Evolutionary conservation across 1,140 invertebrate genomes (phyloP).

Genomic region (Sycophila sp.): DNA sequence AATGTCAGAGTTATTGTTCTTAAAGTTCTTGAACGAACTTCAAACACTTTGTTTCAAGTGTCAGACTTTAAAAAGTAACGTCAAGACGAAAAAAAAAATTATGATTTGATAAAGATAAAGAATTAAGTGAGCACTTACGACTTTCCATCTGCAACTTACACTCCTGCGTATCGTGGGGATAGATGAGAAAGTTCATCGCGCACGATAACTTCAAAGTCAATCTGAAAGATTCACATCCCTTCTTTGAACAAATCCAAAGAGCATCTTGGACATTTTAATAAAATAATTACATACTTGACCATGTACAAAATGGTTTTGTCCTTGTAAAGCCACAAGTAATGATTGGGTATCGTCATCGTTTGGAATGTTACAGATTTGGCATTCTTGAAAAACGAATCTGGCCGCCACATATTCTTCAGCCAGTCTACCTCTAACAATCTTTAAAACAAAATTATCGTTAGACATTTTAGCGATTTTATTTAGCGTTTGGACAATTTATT

Average conservation of each 20-base stretch:
- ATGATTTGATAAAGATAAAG: too few relatives aligned
- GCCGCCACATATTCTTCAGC: constrained; percentile 91
- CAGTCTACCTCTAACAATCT: constrained; percentile 87
- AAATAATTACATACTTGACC: constrained; percentile 75
- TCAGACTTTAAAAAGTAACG: too few relatives aligned
- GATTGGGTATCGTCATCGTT: constrained; percentile 93
- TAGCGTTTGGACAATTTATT: too few relatives aligned
- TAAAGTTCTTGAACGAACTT: too few relatives aligned
- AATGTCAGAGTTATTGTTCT: too few relatives aligned
- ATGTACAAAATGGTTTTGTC: constrained; percentile 89
- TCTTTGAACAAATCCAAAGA: too few relatives aligned
- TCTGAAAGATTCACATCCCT: too few relatives aligned
- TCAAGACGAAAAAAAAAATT: too few relatives aligned
- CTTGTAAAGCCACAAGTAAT: constrained; percentile 89
- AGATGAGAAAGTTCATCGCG: constrained; percentile 92
- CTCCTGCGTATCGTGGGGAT: constrained; percentile 91
- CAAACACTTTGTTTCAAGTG: too few relatives aligned
- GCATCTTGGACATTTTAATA: neutral
- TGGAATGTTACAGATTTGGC: constrained; percentile 92
- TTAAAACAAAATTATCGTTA: constrained; percentile 1
- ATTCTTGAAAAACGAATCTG: constrained; percentile 90
- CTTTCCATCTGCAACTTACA: constrained; percentile 93
- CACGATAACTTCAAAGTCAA: constrained; percentile 85
- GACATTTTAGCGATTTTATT: too few relatives aligned
- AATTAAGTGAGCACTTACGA: constrained; percentile 81